These are phyloP conservation scores for Gallirallus australis DNA, from an alignment of 2,797 vertebrate genomes.

Conservation along the genomic window DNA sequence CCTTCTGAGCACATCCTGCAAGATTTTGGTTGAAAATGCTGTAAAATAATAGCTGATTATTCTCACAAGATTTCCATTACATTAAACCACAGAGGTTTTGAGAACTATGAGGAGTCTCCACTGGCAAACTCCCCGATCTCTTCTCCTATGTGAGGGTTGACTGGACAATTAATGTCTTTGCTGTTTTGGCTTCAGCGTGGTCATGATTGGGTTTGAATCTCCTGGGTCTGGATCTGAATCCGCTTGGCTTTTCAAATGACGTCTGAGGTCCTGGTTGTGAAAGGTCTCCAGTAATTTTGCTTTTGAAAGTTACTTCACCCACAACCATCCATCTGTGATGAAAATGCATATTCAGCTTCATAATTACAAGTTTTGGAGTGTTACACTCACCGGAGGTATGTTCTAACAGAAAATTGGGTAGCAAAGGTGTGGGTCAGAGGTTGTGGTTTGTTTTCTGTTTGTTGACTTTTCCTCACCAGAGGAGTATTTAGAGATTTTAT, in stretches of 20 bases:
- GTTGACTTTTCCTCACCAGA: background rate
- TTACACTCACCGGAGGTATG: background rate
- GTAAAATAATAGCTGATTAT: background rate
- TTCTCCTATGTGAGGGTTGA: background rate
- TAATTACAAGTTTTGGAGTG: background rate
- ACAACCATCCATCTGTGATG: background rate
- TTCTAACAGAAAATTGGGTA: conserved; percentile 6
- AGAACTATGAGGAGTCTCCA: background rate
- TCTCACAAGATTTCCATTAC: background rate
- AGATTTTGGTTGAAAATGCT: background rate
- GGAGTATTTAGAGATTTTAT: background rate
- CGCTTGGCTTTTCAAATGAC: background rate
- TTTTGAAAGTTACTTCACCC: background rate
- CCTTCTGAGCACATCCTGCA: background rate
- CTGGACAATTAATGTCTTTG: background rate
- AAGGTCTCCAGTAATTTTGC: background rate
- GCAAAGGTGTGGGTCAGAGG: conserved; percentile 10
- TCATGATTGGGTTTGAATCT: background rate
- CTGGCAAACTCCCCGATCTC: background rate
- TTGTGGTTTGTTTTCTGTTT: background rate
- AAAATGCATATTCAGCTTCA: background rate
- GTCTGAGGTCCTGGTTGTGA: background rate
- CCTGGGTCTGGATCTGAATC: background rate
- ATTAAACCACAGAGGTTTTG: background rate
- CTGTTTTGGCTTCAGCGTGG: background rate